Percentiles rank a stretch among this genome's conserved stretches.
Evolutionary conservation across 2,113 vertebrate genomes (phyloP).

Genomic region (Dicrurus megarhynchus): DNA sequence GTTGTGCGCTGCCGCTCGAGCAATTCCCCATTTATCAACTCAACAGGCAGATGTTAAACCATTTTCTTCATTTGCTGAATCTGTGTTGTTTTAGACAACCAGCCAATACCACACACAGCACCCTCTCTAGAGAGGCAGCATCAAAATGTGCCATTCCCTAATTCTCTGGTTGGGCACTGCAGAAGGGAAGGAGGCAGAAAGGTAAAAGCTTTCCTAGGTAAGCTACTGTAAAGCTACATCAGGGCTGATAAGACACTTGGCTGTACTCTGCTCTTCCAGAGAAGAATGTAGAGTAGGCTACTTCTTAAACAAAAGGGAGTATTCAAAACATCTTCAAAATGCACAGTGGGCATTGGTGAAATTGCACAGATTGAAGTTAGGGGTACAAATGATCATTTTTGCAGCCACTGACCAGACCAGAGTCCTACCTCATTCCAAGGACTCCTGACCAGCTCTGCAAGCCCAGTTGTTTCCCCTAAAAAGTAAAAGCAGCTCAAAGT

Average conservation of each 20-base stretch:
- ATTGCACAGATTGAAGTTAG: background rate
- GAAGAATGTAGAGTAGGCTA: background rate
- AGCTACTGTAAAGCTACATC: background rate
- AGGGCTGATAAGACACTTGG: background rate
- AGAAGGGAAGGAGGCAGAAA: background rate
- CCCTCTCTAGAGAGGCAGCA: background rate
- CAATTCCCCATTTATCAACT: background rate
- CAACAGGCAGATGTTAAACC: background rate
- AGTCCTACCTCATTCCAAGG: background rate
- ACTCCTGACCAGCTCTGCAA: background rate
- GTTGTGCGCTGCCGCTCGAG: background rate
- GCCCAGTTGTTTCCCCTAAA: rapidly evolving
- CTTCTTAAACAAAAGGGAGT: background rate
- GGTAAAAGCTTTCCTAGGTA: background rate
- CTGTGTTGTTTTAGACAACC: background rate
- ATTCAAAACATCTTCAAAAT: background rate
- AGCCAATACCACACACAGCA: background rate
- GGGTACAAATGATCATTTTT: background rate
- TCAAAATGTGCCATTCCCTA: background rate
- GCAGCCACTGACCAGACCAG: background rate
- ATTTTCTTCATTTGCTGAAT: background rate
- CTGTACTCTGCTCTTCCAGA: background rate
- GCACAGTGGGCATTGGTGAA: background rate
- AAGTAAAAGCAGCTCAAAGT: background rate
- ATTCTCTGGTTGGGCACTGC: background rate